These are phyloP conservation scores for Monomorium pharaonis DNA, from an alignment of 1,140 invertebrate species.

Conservation along the genomic window DNA sequence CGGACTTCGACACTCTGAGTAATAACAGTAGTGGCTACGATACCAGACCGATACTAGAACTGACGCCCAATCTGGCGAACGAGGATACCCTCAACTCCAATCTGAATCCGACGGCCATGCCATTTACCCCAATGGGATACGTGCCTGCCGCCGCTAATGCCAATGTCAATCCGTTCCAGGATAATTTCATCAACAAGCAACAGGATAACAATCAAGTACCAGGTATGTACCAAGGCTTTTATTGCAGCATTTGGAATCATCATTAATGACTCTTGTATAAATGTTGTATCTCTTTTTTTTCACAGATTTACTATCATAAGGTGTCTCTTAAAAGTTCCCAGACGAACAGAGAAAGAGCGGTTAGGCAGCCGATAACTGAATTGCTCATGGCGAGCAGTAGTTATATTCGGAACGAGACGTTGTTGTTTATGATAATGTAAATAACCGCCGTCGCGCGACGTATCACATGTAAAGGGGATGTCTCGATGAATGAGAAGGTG, in stretches of 20 bases:
- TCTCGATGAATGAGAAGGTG: conserved; percentile 70
- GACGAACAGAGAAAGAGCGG: conserved; percentile 57
- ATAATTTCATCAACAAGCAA: conserved; percentile 81
- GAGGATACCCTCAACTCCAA: conserved; percentile 84
- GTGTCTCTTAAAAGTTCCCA: conserved; percentile 60
- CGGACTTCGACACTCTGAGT: conserved; percentile 86
- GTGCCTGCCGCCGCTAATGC: conserved; percentile 77
- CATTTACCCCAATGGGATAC: conserved; percentile 82
- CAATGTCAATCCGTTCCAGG: conserved; percentile 84
- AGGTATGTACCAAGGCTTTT: conserved; percentile 71
- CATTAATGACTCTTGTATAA: neutral
- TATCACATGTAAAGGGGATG: conserved; percentile 72
- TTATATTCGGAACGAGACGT: conserved; percentile 72
- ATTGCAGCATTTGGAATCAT: neutral
- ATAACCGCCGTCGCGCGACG: conserved; percentile 77
- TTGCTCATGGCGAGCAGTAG: conserved; percentile 72
- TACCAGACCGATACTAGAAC: conserved; percentile 83
- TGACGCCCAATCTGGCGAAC: conserved; percentile 81
- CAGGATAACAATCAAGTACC: conserved; percentile 84
- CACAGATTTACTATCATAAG: conserved; percentile 84
- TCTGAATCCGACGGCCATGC: conserved; percentile 82
- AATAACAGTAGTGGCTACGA: conserved; percentile 86
- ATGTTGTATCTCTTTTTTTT: conserved; percentile 46
- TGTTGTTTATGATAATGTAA: conserved; percentile 80
- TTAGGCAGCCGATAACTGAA: conserved; percentile 67